Percentiles rank a stretch among this genome's conserved stretches.
Evolutionary conservation across 2,797 vertebrate genomes (phyloP).

Genomic region (Sorex maritimensis): DNA sequence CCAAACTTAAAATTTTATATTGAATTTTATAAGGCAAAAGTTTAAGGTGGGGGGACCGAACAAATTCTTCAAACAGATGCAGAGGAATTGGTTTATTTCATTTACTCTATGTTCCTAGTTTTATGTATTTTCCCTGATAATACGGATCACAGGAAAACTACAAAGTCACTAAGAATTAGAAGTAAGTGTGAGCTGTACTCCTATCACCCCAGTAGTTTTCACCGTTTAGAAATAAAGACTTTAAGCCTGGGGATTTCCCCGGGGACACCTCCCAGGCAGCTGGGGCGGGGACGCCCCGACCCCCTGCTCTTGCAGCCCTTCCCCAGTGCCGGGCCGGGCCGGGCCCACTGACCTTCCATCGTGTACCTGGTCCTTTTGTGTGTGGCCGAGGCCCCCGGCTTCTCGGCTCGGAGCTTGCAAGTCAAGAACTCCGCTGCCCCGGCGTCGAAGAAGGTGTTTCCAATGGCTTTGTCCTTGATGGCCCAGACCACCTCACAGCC

Average conservation of each 20-base stretch:
- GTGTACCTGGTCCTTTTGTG: constrained; percentile 96
- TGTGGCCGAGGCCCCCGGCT: constrained; percentile 87
- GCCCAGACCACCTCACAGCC: constrained; percentile 98
- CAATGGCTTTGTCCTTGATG: constrained; percentile 97
- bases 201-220: neutral
- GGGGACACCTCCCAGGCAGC: too few relatives aligned
- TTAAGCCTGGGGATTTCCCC: too few relatives aligned
- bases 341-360: constrained; percentile 87
- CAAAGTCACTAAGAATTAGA: constrained; percentile 33
- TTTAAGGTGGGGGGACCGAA: neutral
- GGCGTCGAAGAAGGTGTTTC: constrained; percentile 97
- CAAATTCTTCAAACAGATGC: neutral
- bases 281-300: too few relatives aligned
- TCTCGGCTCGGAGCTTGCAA: constrained; percentile 92
- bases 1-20: neutral
- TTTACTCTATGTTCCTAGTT: constrained; percentile 50
- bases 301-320: too few relatives aligned
- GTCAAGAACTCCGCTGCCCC: constrained; percentile 98
- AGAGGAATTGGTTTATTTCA: constrained; percentile 40
- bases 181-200: constrained; percentile 5
- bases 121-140: constrained; percentile 22
- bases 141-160: constrained; percentile 11
- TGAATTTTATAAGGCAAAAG: constrained; percentile 50
- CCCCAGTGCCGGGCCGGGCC: too few relatives aligned
- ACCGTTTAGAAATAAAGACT: too few relatives aligned